Evolutionary conservation across 2,797 vertebrate species (phyloP).

Genomic region (Mus spretus): DNA sequence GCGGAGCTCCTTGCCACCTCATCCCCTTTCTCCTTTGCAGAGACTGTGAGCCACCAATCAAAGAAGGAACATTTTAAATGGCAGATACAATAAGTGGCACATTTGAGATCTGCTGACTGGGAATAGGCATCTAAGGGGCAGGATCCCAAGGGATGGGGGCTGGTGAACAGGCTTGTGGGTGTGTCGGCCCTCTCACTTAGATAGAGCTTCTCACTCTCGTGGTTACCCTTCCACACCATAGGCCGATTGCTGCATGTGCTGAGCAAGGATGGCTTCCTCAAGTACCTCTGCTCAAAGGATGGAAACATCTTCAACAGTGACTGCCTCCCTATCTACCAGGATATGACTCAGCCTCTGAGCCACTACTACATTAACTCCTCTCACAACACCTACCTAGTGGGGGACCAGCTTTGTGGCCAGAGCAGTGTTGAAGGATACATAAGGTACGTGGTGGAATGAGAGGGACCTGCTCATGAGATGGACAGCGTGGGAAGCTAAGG

Average conservation of each 20-base stretch:
- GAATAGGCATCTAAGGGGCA: neutral
- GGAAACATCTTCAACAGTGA: conserved; percentile 94
- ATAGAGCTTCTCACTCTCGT: conserved; percentile 39
- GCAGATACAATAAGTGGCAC: neutral
- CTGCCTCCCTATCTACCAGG: conserved; percentile 91
- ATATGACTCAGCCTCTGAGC: conserved; percentile 95
- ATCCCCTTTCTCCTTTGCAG: neutral
- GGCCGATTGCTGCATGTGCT: conserved; percentile 92
- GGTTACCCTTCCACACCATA: conserved; percentile 79
- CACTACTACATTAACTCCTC: conserved; percentile 99
- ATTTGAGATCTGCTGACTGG: neutral
- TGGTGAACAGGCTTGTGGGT: neutral
- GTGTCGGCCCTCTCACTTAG: neutral
- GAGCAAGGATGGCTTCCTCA: conserved; percentile 96
- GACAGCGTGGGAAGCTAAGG: neutral
- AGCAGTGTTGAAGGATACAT: conserved; percentile 98
- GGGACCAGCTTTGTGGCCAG: conserved; percentile 96
- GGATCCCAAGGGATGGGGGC: neutral
- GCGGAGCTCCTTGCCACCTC: too few species aligned
- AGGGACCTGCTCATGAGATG: neutral
- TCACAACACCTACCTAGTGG: conserved; percentile 98
- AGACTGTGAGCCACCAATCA: neutral
- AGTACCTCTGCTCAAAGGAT: conserved; percentile 95
- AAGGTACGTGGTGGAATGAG: conserved; percentile 88
- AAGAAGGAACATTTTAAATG: neutral